Conservation (phyloP, 2,888 invertebrate species). For the Cylindroiulus punctatus region DNA sequence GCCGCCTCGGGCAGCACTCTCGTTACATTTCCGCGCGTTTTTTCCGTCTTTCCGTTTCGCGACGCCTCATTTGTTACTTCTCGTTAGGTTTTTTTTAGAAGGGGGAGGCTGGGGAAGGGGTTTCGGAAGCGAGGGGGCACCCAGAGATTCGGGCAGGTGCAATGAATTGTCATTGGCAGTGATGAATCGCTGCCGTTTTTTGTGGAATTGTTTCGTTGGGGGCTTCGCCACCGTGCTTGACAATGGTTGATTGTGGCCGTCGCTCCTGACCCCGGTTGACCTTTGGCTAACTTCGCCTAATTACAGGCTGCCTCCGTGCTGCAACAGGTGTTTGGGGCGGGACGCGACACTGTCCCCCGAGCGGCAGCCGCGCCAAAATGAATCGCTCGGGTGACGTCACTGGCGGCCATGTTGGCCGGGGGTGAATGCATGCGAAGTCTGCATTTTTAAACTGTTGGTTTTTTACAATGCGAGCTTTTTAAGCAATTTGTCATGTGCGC, state of each 20-base stretch:
- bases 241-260: constrained; percentile 9
- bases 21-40: not conserved
- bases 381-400: not conserved
- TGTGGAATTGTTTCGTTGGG: not conserved
- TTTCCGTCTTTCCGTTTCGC: constrained; percentile 1
- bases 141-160: not conserved
- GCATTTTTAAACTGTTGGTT: too few relatives aligned
- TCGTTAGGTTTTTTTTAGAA: constrained; percentile 15
- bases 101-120: not conserved
- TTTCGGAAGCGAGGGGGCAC: not conserved
- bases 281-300: not conserved
- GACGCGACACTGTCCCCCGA: constrained; percentile 3
- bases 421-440: too few relatives aligned
- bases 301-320: not conserved
- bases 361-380: not conserved
- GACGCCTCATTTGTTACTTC: constrained; percentile 25
- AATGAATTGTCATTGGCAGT: constrained; percentile 18
- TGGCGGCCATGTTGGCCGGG: too few relatives aligned
- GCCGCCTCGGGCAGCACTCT: not conserved
- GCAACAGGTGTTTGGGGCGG: constrained; percentile 19
- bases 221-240: not conserved
- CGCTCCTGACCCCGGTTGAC: not conserved
- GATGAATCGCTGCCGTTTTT: constrained; percentile 14
- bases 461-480: too few relatives aligned
- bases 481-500: too few relatives aligned